Evolutionary conservation across 1,140 invertebrate genomes (phyloP).

Genomic region (Drosophila navojoa): DNA sequence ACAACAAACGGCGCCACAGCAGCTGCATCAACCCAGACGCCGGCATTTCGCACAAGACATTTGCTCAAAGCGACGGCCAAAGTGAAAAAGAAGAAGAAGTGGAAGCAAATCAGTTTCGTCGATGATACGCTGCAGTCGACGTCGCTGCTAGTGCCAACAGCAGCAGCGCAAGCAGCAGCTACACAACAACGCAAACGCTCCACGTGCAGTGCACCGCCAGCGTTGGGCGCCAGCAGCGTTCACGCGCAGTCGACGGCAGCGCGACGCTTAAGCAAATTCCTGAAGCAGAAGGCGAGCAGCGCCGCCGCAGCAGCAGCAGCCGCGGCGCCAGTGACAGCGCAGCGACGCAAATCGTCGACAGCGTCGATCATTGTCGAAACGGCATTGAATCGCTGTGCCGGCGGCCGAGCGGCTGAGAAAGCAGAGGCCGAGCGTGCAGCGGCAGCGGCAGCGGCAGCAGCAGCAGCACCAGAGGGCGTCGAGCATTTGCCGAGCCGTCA

Average conservation of each 20-base stretch:
- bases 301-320: slow-evolving; percentile 13
- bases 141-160: slow-evolving; percentile 40
- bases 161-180: slow-evolving; percentile 15
- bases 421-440: slow-evolving; percentile 14
- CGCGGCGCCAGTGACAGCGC: slow-evolving; percentile 9
- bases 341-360: slow-evolving; percentile 71
- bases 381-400: slow-evolving; percentile 42
- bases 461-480: slow-evolving; percentile 36
- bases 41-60: slow-evolving; percentile 59
- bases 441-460: slow-evolving; percentile 8
- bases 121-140: slow-evolving; percentile 60
- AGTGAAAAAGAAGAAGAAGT: slow-evolving; percentile 79
- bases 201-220: slow-evolving; percentile 69
- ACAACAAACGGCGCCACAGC: slow-evolving; percentile 32
- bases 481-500: slow-evolving; percentile 27
- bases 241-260: slow-evolving; percentile 33
- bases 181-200: slow-evolving; percentile 57
- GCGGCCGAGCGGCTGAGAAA: slow-evolving; percentile 25
- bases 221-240: slow-evolving; percentile 31
- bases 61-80: slow-evolving; percentile 75
- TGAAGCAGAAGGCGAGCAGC: slow-evolving; percentile 41
- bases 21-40: slow-evolving; percentile 51
- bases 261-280: slow-evolving; percentile 59
- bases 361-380: slow-evolving; percentile 69
- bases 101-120: slow-evolving; percentile 73